Conservation (phyloP, 2,797 vertebrate genomes). For the Merluccius polli region DNA sequence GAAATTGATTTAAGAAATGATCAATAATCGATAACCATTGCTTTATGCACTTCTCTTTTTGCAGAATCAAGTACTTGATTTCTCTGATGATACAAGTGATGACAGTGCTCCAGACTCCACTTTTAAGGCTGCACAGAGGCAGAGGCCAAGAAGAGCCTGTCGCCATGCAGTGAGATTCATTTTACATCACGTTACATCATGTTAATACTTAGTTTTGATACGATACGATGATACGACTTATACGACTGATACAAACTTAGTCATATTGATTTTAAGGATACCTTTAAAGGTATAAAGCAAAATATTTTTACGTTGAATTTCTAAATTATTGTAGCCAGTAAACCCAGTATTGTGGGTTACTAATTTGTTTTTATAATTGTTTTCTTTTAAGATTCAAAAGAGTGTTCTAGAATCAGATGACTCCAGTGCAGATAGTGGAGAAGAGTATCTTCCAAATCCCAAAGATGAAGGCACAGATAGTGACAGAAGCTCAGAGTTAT, state of each 20-base stretch:
- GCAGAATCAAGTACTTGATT: conserved; percentile 14
- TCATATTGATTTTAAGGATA: background rate
- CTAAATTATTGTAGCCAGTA: background rate
- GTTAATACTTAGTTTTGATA: background rate
- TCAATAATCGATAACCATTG: background rate
- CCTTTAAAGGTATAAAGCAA: too few species aligned
- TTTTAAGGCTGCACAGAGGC: conserved; percentile 9
- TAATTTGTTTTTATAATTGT: background rate
- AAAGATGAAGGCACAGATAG: conserved; percentile 16
- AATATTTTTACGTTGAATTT: conserved; percentile 1
- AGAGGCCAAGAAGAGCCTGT: background rate
- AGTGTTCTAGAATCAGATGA: conserved; percentile 12
- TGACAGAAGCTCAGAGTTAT: conserved; percentile 3
- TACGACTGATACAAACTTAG: background rate
- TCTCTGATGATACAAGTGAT: conserved; percentile 6
- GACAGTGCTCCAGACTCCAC: conserved; percentile 1
- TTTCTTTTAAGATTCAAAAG: background rate
- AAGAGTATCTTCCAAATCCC: conserved; percentile 18
- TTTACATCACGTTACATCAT: background rate
- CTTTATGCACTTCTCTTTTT: conserved; percentile 4
- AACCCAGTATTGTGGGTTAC: background rate
- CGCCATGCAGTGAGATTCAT: conserved; percentile 2
- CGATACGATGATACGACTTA: background rate
- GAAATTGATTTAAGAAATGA: conserved; percentile 3
- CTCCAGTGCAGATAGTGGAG: conserved; percentile 10